Evolutionary conservation across 2,888 invertebrate species (phyloP).

Genomic region (Cenopis cana): DNA sequence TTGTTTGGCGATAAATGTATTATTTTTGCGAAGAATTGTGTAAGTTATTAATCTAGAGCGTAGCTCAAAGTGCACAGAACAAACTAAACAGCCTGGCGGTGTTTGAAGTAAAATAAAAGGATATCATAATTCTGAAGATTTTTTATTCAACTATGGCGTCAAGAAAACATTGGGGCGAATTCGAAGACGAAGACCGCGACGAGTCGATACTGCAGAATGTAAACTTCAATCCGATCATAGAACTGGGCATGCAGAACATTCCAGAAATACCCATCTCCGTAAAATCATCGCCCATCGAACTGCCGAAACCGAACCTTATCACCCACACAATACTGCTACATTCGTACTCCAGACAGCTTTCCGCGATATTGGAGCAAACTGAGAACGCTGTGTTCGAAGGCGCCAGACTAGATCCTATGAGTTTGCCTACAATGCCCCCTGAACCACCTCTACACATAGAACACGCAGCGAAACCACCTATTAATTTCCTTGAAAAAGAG

Average conservation of each 20-base stretch:
- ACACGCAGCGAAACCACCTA: slow-evolving; percentile 68
- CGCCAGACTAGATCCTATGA: slow-evolving; percentile 65
- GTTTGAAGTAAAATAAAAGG: neutral
- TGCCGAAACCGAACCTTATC: slow-evolving; percentile 76
- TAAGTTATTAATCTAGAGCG: neutral
- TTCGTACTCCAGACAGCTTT: slow-evolving; percentile 67
- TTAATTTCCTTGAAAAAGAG: slow-evolving; percentile 73
- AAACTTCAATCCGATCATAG: slow-evolving; percentile 81
- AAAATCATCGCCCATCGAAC: slow-evolving; percentile 76
- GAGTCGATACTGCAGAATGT: slow-evolving; percentile 73
- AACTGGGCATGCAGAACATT: slow-evolving; percentile 81
- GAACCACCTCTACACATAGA: slow-evolving; percentile 67
- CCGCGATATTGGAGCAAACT: slow-evolving; percentile 70
- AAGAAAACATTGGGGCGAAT: slow-evolving; percentile 76
- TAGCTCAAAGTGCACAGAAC: neutral
- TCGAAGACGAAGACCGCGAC: slow-evolving; percentile 69
- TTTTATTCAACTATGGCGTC: slow-evolving; percentile 55
- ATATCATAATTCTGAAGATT: neutral
- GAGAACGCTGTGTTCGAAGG: slow-evolving; percentile 71
- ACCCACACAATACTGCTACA: slow-evolving; percentile 79
- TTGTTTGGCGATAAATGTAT: neutral
- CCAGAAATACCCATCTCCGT: slow-evolving; percentile 79
- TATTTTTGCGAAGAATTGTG: neutral
- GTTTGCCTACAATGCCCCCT: slow-evolving; percentile 68
- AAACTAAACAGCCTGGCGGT: neutral